These are phyloP conservation scores for Ptilodon capucinus DNA, from an alignment of 2,888 invertebrate species.

Conservation along the genomic window DNA sequence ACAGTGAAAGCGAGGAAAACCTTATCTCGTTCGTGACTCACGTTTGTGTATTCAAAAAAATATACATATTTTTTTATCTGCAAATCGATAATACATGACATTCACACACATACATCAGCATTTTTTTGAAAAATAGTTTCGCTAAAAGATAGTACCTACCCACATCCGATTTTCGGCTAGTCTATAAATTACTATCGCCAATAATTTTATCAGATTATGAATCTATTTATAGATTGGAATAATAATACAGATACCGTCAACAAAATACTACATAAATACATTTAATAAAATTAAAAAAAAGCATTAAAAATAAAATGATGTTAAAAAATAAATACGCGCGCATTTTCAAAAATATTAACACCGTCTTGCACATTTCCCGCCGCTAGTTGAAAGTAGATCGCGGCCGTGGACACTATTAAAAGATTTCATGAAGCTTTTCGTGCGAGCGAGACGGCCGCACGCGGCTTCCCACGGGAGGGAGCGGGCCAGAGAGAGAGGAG, in stretches of 20 bases:
- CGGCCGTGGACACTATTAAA: conserved; percentile 84
- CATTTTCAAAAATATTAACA: conserved; percentile 54
- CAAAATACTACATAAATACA: conserved; percentile 1
- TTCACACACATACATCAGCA: not conserved
- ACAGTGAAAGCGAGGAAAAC: conserved; percentile 39
- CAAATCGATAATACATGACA: conserved; percentile 35
- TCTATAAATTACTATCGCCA: conserved; percentile 38
- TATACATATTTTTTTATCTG: conserved; percentile 39
- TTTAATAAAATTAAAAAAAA: conserved; percentile 3
- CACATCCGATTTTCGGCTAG: conserved; percentile 41
- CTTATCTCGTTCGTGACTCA: conserved; percentile 72
- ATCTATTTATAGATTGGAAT: conserved; percentile 59
- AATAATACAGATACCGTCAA: conserved; percentile 5
- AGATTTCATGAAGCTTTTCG: conserved; percentile 82
- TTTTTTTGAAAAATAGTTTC: not conserved
- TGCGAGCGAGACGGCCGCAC: conserved; percentile 72
- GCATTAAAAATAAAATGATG: conserved; percentile 7
- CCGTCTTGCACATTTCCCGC: conserved; percentile 73
- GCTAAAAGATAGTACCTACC: conserved; percentile 4
- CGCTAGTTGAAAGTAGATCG: conserved; percentile 81
- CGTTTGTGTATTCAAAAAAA: conserved; percentile 66
- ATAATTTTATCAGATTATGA: conserved; percentile 48
- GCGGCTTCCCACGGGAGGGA: conserved; percentile 72
- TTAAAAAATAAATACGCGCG: conserved; percentile 35
- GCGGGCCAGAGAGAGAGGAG: conserved; percentile 78